Percentiles rank a stretch among this genome's conserved stretches.
phyloP scores from a whole-genome alignment of 1,140 invertebrate species.

The Aethina tumida region DNA sequence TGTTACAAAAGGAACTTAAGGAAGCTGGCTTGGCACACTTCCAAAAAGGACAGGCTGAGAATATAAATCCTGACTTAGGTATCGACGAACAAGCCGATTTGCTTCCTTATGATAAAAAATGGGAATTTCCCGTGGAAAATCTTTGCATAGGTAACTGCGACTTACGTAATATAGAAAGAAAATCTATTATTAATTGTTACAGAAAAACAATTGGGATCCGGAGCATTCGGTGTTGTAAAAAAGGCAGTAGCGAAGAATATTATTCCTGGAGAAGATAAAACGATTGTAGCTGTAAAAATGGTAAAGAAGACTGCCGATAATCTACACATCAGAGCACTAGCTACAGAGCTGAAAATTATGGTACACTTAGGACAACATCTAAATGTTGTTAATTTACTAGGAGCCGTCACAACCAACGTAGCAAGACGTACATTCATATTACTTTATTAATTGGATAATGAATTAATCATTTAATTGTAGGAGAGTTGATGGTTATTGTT shows the following conservation, averaged over 20 bases:
- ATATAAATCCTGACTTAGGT: conserved; percentile 78
- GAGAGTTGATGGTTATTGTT: conserved; percentile 83
- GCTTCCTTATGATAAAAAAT: conserved; percentile 81
- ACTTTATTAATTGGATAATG: background rate
- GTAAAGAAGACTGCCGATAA: conserved; percentile 66
- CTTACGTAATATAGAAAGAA: too few relatives aligned
- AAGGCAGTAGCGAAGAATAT: conserved; percentile 78
- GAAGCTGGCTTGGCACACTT: conserved; percentile 63
- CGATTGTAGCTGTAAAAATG: conserved; percentile 80
- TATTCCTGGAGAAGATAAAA: conserved; percentile 52
- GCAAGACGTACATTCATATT: conserved; percentile 59
- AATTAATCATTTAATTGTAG: conserved; percentile 39
- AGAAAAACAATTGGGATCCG: conserved; percentile 79
- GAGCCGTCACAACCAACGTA: conserved; percentile 86
- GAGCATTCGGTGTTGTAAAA: conserved; percentile 87
- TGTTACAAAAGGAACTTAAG: conserved; percentile 49
- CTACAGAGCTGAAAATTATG: conserved; percentile 91
- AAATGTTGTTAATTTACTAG: conserved; percentile 90
- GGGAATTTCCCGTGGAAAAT: conserved; percentile 80
- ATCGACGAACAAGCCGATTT: conserved; percentile 86
- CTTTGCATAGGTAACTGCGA: conserved; percentile 62
- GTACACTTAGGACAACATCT: conserved; percentile 88
- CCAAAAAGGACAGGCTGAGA: conserved; percentile 65
- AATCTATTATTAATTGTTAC: too few relatives aligned
- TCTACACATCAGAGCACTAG: conserved; percentile 65